phyloP scores from a whole-genome alignment of 2,888 invertebrate genomes.

The Chamaedrilus cognettii region DNA sequence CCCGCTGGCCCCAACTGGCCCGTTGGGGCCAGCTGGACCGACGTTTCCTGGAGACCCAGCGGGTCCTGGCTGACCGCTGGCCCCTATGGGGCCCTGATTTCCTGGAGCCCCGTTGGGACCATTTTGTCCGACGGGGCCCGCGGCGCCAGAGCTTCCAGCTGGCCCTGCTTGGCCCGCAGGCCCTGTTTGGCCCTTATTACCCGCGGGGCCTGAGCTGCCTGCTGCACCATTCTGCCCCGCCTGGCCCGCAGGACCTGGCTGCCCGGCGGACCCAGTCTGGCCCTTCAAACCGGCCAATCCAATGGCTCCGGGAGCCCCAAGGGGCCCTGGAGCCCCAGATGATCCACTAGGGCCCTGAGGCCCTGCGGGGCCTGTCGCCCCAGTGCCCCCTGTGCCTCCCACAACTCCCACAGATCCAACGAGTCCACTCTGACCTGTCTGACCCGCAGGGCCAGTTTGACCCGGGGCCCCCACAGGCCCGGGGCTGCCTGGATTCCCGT shows the following conservation, averaged over 20 bases:
- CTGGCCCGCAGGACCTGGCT: slow-evolving; percentile 28
- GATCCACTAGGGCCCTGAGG: slow-evolving; percentile 3
- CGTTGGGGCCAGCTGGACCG: slow-evolving; percentile 15
- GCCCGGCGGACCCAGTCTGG: slow-evolving; percentile 11
- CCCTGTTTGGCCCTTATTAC: slow-evolving; percentile 60
- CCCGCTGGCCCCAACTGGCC: slow-evolving; percentile 28
- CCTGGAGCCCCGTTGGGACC: background rate
- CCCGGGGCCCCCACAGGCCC: background rate
- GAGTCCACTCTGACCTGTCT: slow-evolving; percentile 9
- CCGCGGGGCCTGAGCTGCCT: slow-evolving; percentile 29
- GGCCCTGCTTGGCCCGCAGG: slow-evolving; percentile 17
- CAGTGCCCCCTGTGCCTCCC: slow-evolving; percentile 6
- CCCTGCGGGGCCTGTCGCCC: background rate
- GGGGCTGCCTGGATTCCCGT: slow-evolving; percentile 15
- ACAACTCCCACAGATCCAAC: slow-evolving; percentile 14
- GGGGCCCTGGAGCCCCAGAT: slow-evolving; percentile 4
- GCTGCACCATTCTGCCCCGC: slow-evolving; percentile 22
- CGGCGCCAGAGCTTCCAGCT: slow-evolving; percentile 17
- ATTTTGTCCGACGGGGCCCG: no score
- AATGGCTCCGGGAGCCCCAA: slow-evolving; percentile 18
- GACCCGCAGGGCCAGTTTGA: background rate
- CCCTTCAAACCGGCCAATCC: slow-evolving; percentile 30
- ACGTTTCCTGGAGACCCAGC: slow-evolving; percentile 24
- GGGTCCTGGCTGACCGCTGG: slow-evolving; percentile 37
- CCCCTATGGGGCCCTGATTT: slow-evolving; percentile 3